Percentiles rank a stretch among this genome's conserved stretches.
phyloP scores from a whole-genome alignment of 2,888 invertebrate genomes.

The Ornithoptera alexandrae region DNA sequence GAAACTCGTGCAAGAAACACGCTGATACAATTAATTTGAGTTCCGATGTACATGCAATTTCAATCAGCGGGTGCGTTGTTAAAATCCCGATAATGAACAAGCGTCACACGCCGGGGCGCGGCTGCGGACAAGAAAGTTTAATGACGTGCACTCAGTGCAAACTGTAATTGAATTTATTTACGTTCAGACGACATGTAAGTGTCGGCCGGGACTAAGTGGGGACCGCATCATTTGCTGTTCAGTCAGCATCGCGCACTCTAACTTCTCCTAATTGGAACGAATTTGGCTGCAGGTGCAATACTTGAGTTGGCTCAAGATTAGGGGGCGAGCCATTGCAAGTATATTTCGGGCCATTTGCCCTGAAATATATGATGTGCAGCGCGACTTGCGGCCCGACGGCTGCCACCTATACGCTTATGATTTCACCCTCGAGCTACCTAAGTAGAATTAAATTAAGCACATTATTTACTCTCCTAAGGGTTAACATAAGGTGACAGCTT shows the following conservation, averaged over 20 bases:
- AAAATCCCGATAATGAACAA: slow-evolving; percentile 63
- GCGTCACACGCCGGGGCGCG: slow-evolving; percentile 54
- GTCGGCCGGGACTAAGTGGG: slow-evolving; percentile 71
- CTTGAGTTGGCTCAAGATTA: slow-evolving; percentile 78
- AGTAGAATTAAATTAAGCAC: slow-evolving; percentile 79
- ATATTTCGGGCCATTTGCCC: slow-evolving; percentile 66
- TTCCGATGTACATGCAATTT: slow-evolving; percentile 34
- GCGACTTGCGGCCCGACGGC: slow-evolving; percentile 64
- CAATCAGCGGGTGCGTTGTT: slow-evolving; percentile 44
- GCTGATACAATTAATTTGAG: slow-evolving; percentile 32
- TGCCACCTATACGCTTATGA: slow-evolving; percentile 42
- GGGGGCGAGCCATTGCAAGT: slow-evolving; percentile 72
- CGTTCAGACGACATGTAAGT: slow-evolving; percentile 70
- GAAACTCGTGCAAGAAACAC: slow-evolving; percentile 23
- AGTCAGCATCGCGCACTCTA: slow-evolving; percentile 74
- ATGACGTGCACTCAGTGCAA: slow-evolving; percentile 70
- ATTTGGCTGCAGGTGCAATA: slow-evolving; percentile 80
- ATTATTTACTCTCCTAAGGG: slow-evolving; percentile 73
- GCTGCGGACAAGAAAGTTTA: slow-evolving; percentile 72
- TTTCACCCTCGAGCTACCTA: slow-evolving; percentile 61
- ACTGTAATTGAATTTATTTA: slow-evolving; percentile 73
- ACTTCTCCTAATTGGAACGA: slow-evolving; percentile 79
- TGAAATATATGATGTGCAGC: slow-evolving; percentile 75
- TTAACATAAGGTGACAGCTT: slow-evolving; percentile 71
- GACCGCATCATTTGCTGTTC: slow-evolving; percentile 79